Percentiles rank a stretch among this genome's conserved stretches.
Conservation (phyloP, 2,113 vertebrate species). For the Girardinichthys multiradiatus region DNA sequence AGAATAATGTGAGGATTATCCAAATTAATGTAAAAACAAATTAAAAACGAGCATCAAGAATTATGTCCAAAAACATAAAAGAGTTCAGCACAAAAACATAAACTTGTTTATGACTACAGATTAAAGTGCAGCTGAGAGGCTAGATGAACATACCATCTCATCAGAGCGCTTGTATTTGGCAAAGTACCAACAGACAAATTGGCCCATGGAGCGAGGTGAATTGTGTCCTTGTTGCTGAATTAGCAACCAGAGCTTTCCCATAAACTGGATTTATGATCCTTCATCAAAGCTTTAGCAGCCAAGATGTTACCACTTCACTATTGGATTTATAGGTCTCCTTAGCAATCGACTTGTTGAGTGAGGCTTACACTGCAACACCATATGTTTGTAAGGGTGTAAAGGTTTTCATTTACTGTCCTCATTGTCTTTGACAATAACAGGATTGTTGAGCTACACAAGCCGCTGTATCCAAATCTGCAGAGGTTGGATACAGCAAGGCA, state of each 20-base stretch:
- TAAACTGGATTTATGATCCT: conserved; percentile 43
- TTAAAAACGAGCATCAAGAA: no score
- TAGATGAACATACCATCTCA: not conserved
- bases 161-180: not conserved
- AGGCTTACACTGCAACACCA: not conserved
- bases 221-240: conserved; percentile 22
- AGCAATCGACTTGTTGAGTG: conserved; percentile 10
- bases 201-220: not conserved
- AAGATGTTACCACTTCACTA: conserved; percentile 1
- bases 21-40: not conserved
- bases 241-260: conserved; percentile 10
- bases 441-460: no score
- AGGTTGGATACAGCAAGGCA: no score
- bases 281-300: conserved; percentile 17
- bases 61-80: not conserved
- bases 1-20: not conserved
- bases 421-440: no score
- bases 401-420: no score
- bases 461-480: no score
- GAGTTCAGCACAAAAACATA: not conserved
- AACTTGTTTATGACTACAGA: not conserved
- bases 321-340: conserved; percentile 2
- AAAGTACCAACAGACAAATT: not conserved
- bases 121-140: not conserved
- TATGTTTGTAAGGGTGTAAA: not conserved